Conservation (phyloP, 2,797 vertebrate species). For the Falco berigora region DNA sequence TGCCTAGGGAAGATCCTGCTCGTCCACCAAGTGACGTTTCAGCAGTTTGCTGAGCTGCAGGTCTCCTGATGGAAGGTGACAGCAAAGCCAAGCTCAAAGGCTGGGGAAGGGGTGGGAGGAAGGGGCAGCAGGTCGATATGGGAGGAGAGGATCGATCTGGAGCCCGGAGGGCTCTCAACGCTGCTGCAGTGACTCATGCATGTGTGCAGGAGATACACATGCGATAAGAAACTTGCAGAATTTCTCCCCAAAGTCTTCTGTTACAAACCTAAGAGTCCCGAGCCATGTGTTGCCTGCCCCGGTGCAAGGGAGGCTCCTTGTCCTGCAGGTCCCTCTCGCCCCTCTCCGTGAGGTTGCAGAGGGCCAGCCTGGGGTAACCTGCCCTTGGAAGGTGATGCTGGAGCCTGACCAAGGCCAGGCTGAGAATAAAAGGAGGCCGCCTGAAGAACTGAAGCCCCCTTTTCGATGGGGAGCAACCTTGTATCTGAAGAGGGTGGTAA, state of each 20-base stretch:
- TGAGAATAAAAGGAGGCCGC: neutral
- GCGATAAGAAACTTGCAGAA: neutral
- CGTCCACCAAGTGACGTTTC: neutral
- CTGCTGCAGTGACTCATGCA: fast-evolving
- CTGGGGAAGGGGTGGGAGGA: neutral
- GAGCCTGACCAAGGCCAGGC: neutral
- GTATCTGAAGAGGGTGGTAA: no score
- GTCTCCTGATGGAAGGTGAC: neutral
- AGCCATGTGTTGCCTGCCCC: fast-evolving
- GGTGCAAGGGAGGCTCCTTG: neutral
- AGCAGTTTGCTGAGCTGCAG: neutral
- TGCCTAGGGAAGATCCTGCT: neutral
- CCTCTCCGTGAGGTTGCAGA: neutral
- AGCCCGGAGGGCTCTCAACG: neutral
- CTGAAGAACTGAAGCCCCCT: neutral
- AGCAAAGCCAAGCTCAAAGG: neutral
- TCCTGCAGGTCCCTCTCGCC: neutral
- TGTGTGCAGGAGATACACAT: fast-evolving
- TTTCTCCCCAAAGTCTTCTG: neutral
- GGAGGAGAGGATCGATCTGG: neutral
- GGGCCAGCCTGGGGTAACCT: neutral
- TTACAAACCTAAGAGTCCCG: neutral
- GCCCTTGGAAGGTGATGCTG: neutral
- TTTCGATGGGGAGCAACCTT: neutral
- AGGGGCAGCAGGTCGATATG: no score